Evolutionary conservation across 2,113 vertebrate genomes (phyloP), one percentile per base, ranked within the genome.

Genomic region (Neogobius melanostomus): DNA sequence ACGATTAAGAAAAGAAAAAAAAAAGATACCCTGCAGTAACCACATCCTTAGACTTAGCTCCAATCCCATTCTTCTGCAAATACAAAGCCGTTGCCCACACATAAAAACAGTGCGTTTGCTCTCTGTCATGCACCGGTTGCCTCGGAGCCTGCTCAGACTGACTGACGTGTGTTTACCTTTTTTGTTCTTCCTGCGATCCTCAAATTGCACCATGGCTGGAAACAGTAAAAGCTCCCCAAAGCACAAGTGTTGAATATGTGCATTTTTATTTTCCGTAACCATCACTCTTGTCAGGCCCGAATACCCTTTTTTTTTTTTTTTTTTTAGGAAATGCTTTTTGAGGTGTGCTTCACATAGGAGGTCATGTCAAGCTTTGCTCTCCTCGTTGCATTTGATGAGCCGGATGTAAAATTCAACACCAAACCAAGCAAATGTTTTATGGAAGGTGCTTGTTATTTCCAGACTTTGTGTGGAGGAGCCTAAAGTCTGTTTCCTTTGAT

Each of bases 161-260:
- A 87, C 62, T 86, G 86, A 84, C 82, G 78, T 69, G 76, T 85
- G 85, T 88, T 89, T 87, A 85, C 81, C 67, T 75, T 76, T 80
- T 82, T 64, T 74, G 56, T 80, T 85, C 73, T 70, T 62, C 83
- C 63, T 69, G 71, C 53, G n/a, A 79, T 56, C 60, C 80, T 75
- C 66, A 79, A 87, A 88, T 90, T 85, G 77, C 74, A 85, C 79
- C 75, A 48, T 67, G 76, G 84, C 66, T 72, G 74, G 77, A 85
- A 79, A 75, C 70, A 59, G 54, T 69, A 80, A 85, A 74, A 81
- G 79, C 70, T 84, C 77, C 21, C 77, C 53, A 72, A 79, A 82
- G 79, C 83, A 75, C 77, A 80, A 59, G 46, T 53, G 62, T 61
- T 83, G 80, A 88, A 83, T 85, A 81, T 85, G 77, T 88, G 82